A percentile compares a stretch with the other conserved stretches of the same genome.
Evolutionary conservation across 2,888 invertebrate species (phyloP).

Genomic region (Alloplasta piceator): DNA sequence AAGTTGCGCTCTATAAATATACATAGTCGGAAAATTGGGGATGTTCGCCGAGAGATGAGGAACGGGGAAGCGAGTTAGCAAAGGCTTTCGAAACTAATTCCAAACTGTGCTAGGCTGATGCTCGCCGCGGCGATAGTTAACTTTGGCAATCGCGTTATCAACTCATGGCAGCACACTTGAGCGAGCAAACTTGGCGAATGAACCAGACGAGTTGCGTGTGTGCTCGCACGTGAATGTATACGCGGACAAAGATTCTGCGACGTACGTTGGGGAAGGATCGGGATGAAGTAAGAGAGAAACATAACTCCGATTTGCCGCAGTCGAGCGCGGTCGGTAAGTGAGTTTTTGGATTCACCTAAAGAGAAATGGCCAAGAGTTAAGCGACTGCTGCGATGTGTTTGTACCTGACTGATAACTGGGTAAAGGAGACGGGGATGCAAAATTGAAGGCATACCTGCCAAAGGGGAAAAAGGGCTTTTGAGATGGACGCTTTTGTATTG

Average conservation of each 20-base stretch:
- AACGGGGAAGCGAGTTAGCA: conserved; percentile 32
- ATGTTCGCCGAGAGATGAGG: conserved; percentile 20
- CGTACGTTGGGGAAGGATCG: conserved; percentile 1
- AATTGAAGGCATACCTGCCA: conserved; percentile 39
- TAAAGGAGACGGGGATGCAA: conserved; percentile 32
- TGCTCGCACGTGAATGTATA: conserved; percentile 2
- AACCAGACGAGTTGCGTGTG: conserved; percentile 48
- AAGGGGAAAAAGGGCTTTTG: conserved; percentile 3
- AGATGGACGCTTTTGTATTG: not conserved
- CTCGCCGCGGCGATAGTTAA: conserved; percentile 68
- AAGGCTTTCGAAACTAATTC: conserved; percentile 66
- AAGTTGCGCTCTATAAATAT: conserved; percentile 20
- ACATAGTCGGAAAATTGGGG: conserved; percentile 6
- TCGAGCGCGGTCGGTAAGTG: conserved; percentile 11
- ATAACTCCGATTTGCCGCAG: conserved; percentile 14
- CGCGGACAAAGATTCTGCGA: not conserved
- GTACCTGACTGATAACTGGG: not conserved
- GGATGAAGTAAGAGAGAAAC: conserved; percentile 39
- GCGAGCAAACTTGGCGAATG: conserved; percentile 58
- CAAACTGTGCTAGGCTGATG: conserved; percentile 71
- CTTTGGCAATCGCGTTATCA: conserved; percentile 73
- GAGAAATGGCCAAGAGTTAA: conserved; percentile 44
- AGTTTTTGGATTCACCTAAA: conserved; percentile 35
- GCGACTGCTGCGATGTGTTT: conserved; percentile 26
- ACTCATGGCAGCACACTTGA: conserved; percentile 54